phyloP scores from a whole-genome alignment of 2,888 invertebrate genomes.

The Meteorus colon region DNA sequence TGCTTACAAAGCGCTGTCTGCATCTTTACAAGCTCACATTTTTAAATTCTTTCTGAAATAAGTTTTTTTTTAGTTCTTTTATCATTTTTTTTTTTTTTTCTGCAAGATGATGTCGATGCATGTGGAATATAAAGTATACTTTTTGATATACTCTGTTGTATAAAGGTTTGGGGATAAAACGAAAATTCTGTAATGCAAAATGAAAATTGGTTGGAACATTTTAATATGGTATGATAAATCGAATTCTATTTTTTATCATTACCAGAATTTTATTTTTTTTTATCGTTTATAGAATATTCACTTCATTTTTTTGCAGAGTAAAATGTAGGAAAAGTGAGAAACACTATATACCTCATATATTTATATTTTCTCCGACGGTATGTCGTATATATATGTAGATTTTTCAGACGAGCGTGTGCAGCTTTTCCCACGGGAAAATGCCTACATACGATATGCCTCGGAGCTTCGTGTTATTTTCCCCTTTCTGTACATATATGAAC shows the following conservation, averaged over 20 bases:
- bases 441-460: conserved; percentile 33
- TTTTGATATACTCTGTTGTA: neutral
- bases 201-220: neutral
- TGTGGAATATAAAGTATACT: conserved; percentile 36
- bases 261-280: neutral
- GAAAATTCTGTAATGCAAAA: neutral
- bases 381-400: conserved; percentile 29
- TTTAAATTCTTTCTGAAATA: conserved; percentile 9
- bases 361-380: conserved; percentile 33
- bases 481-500: neutral
- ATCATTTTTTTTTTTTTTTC: too few relatives aligned
- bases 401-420: conserved; percentile 8
- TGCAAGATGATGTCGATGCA: neutral
- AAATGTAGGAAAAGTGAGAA: neutral
- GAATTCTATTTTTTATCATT: neutral
- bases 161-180: neutral
- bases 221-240: neutral
- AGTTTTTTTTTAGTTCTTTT: neutral
- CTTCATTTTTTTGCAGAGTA: neutral
- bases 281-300: neutral
- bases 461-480: conserved; percentile 30
- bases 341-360: neutral
- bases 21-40: conserved; percentile 13
- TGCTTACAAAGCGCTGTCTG: conserved; percentile 26
- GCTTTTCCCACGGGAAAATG: conserved; percentile 40